phyloP scores from a whole-genome alignment of 1,140 invertebrate genomes.

The Drosophila eugracilis region DNA sequence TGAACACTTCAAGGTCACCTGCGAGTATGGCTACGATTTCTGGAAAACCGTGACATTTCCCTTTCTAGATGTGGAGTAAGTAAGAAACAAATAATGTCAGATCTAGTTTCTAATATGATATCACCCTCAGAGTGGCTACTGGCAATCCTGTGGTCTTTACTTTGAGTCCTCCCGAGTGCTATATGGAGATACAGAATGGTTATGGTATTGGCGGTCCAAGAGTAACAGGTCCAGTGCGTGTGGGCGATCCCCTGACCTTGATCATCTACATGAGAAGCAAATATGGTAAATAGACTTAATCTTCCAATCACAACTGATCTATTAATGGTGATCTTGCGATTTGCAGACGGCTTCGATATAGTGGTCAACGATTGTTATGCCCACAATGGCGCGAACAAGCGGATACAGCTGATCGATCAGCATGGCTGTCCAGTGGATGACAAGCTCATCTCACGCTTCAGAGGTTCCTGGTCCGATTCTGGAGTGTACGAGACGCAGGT shows the following conservation, averaged over 20 bases:
- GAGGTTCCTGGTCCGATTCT: conserved; percentile 95
- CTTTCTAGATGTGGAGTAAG: conserved; percentile 97
- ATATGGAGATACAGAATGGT: conserved; percentile 97
- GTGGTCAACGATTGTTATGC: conserved; percentile 98
- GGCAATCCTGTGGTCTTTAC: conserved; percentile 98
- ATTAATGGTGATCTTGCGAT: conserved; percentile 50
- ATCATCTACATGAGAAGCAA: conserved; percentile 97
- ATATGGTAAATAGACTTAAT: conserved; percentile 88
- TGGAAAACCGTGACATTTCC: conserved; percentile 98
- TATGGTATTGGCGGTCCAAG: conserved; percentile 93
- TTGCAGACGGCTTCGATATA: conserved; percentile 96
- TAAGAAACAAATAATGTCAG: conserved; percentile 54
- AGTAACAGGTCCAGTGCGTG: conserved; percentile 94
- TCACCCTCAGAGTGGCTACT: conserved; percentile 90
- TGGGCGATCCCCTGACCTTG: conserved; percentile 95
- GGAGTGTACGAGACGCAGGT: conserved; percentile 97
- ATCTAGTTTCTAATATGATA: background rate
- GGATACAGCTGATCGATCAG: conserved; percentile 96
- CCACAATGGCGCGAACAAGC: conserved; percentile 96
- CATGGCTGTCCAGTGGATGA: conserved; percentile 97
- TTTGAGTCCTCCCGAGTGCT: conserved; percentile 95
- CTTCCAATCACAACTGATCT: background rate
- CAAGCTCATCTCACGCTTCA: conserved; percentile 95
- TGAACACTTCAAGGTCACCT: conserved; percentile 96
- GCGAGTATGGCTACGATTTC: conserved; percentile 98